Base-by-base conservation (phyloP, 2,888 invertebrate genomes). In the Aethes cnicana region DNA sequence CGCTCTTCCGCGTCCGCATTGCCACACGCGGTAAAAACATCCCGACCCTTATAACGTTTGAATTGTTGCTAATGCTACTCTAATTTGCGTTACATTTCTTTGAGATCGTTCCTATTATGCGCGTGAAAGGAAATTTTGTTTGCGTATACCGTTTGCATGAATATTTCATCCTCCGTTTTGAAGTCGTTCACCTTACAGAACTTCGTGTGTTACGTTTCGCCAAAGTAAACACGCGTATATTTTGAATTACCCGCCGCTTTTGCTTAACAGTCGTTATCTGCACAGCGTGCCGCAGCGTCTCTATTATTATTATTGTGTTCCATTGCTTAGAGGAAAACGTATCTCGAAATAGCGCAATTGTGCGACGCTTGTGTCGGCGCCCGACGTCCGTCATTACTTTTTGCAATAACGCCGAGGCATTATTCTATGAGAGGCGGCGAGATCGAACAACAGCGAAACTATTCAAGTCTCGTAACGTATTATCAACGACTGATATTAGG, bases 261-360 rank as follows among this genome's bases (percentile, higher is more conserved):
- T 63, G 64, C 62, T 58, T 55, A 66, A 65, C 71, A 69, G 62
- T 74, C 66, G 66, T 71, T 67, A 69, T 70, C 64, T 64, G 65
- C 61, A 69, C 61, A 69, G 68, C 68, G 69, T 63, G 63, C 61
- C 55, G 59, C 62, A 64, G 32, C 58, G 58, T 47, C 60, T 59
- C 56, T 59, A 58, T 63, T 69, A 69, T 77, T 77, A 77, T 80
- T 79, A 79, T 77, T 76, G 72, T 65, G 70, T 77, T 72, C 72
- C 76, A 73, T 79, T 74, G 69, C 73, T 74, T 81, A 65, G 80
- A 84, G 84, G 84, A 85, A 83, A 84, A 84, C 70, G 72, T 72
- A 71, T 76, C 80, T 83, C 72, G 72, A 84, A 84, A 84, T 84
- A 84, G 82, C 79, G 61, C 73, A 68, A 74, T 81, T 77, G 81